Evolutionary conservation across 2,113 vertebrate species (phyloP), one percentile per base, ranked within the genome.

Genomic region (Mobula hypostoma): DNA sequence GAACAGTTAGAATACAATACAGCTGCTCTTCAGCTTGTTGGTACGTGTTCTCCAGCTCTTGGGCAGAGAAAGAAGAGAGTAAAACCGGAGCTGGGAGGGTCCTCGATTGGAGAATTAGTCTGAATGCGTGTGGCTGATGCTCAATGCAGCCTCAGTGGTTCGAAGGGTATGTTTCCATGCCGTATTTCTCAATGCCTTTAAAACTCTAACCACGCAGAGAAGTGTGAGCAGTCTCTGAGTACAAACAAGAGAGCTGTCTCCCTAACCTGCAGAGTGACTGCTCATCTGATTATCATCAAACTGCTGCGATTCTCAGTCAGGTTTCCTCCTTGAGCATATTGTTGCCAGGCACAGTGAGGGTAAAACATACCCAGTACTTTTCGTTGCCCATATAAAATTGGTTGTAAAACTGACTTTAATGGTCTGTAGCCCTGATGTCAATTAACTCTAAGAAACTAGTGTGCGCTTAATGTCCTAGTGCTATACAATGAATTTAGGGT

Each of bases 391-490:
- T 74, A 21, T 74, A 21, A n/a, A 85, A 90, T 90, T 90, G 85
- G 61, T 66, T 66, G 85, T 66, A 32, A 90, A 90, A 32, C 85
- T 90, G 61, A 66, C 61, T 90, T 32, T 88, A 88, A 63, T 88
- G 85, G 61, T 88, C 58, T 32, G 12, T 90, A 90, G 58, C 5
- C 6, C 61, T 90, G 61, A 66, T 66, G 61, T 32, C 85, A 32
- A 32, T 90, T 90, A 90, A 90, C 15, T 19, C n/a, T 90, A n/a
- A 66, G 85, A 90, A 90, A 32, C 85, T 66, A 66, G 61, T 66
- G 19, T n/a, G 5, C 15, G 14, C 11, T 58, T 90, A 90, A 32
- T 19, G 66, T 66, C 29, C 29, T 61, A 12, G 85, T 27, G 61
- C 29, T 66, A 12, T 14, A 27, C 61, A 24, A 61, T 90, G 61